Percentiles rank a stretch among this genome's conserved stretches.
phyloP scores from a whole-genome alignment of 2,888 invertebrate genomes.

The Carcina quercana region DNA sequence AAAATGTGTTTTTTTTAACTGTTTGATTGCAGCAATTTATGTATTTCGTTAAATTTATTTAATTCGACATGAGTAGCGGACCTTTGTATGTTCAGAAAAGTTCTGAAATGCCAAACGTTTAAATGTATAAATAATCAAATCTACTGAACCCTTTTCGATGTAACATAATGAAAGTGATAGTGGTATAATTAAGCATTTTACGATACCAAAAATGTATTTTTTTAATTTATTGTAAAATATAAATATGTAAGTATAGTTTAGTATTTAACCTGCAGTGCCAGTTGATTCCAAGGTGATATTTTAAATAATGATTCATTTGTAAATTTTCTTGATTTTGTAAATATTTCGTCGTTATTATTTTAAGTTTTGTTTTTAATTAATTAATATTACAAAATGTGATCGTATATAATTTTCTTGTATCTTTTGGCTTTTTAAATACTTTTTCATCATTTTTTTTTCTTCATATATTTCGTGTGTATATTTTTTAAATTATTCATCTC shows the following conservation, averaged over 20 bases:
- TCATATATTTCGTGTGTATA: too few species aligned
- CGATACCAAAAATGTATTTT: constrained; percentile 66
- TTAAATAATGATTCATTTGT: constrained; percentile 18
- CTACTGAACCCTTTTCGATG: neutral
- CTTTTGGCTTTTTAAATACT: too few species aligned
- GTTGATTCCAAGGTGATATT: constrained; percentile 33
- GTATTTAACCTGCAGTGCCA: constrained; percentile 41
- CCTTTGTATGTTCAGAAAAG: neutral
- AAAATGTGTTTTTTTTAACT: neutral
- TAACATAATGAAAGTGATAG: constrained; percentile 3
- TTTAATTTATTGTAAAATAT: constrained; percentile 51
- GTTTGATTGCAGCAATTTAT: neutral
- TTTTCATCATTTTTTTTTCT: too few species aligned
- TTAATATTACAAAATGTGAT: too few species aligned
- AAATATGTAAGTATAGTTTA: constrained; percentile 6
- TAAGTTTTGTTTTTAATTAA: constrained; percentile 1
- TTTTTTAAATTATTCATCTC: too few species aligned
- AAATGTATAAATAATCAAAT: too few species aligned
- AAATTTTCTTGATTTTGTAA: constrained; percentile 7
- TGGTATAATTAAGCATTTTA: constrained; percentile 30
- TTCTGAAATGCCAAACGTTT: neutral
- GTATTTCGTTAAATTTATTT: neutral
- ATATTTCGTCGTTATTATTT: constrained; percentile 4
- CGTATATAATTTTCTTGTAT: too few species aligned
- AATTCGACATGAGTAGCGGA: neutral